These are phyloP conservation scores for Ectemnius continuus DNA, from an alignment of 2,888 invertebrate genomes.

Conservation along the genomic window DNA sequence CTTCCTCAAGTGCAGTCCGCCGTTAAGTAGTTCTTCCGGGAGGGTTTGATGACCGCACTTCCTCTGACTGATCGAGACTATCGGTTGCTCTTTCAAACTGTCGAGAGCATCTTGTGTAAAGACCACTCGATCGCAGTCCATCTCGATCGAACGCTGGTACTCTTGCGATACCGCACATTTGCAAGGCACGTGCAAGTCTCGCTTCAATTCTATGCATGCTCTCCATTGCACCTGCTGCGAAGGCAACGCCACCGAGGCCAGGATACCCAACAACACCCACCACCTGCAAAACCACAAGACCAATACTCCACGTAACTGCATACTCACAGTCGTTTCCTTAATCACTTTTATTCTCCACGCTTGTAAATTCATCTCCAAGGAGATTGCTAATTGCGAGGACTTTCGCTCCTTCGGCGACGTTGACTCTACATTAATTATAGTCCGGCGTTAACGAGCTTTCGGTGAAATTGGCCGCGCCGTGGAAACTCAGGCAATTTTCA, in stretches of 20 bases:
- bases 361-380: neutral
- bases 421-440: slow-evolving; percentile 12
- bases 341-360: no score
- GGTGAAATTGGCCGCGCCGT: slow-evolving; percentile 7
- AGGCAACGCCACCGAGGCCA: slow-evolving; percentile 12
- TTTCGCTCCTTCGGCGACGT: slow-evolving; percentile 20
- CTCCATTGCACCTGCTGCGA: slow-evolving; percentile 79
- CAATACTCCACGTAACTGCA: no score
- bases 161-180: slow-evolving; percentile 76
- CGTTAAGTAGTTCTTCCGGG: slow-evolving; percentile 78
- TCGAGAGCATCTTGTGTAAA: slow-evolving; percentile 89
- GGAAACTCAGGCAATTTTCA: slow-evolving; percentile 8
- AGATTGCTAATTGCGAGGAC: slow-evolving; percentile 10
- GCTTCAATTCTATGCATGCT: slow-evolving; percentile 88
- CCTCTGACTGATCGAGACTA: slow-evolving; percentile 88
- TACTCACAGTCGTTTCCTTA: no score
- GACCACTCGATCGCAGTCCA: slow-evolving; percentile 91
- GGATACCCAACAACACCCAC: slow-evolving; percentile 12
- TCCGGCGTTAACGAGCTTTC: slow-evolving; percentile 9
- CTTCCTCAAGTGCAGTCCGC: slow-evolving; percentile 85
- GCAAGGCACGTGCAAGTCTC: slow-evolving; percentile 88
- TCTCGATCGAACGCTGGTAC: slow-evolving; percentile 81
- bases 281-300: slow-evolving; percentile 31
- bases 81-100: slow-evolving; percentile 88
- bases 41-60: slow-evolving; percentile 89